Evolutionary conservation across 2,113 vertebrate genomes (phyloP).

Genomic region (Polypterus senegalus): DNA sequence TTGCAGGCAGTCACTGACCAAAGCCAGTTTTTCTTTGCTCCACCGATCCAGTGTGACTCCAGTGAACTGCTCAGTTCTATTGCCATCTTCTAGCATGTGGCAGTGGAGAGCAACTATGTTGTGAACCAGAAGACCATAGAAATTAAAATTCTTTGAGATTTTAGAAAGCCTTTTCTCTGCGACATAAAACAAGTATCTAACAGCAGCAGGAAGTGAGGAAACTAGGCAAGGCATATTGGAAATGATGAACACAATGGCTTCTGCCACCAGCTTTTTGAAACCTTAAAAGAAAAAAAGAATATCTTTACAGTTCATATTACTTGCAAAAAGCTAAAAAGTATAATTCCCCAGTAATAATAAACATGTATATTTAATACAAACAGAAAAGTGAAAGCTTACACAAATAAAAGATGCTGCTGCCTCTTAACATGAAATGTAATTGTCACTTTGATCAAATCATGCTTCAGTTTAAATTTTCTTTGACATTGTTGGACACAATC

Average conservation of each 20-base stretch:
- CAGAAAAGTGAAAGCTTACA: no score
- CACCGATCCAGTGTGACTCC: constrained; percentile 60
- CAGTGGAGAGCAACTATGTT: constrained; percentile 73
- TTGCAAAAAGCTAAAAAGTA: no score
- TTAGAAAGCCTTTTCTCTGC: constrained; percentile 77
- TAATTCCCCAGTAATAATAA: no score
- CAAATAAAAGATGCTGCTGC: no score
- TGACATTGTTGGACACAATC: no score
- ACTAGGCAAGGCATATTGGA: constrained; percentile 77
- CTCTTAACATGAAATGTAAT: no score
- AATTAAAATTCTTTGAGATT: constrained; percentile 64
- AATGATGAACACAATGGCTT: constrained; percentile 82
- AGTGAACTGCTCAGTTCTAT: constrained; percentile 62
- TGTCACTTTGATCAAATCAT: no score
- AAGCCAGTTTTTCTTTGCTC: constrained; percentile 65
- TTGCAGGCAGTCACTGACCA: constrained; percentile 73
- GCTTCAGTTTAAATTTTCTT: no score
- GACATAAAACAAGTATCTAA: constrained; percentile 81
- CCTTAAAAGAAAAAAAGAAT: constrained; percentile 45
- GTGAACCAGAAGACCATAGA: constrained; percentile 74
- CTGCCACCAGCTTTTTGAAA: constrained; percentile 55
- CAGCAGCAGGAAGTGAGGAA: constrained; percentile 73
- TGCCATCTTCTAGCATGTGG: constrained; percentile 69
- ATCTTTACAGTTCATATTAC: neutral
- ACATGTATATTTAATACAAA: no score